Percentiles rank a stretch among this genome's conserved stretches.
phyloP scores from a whole-genome alignment of 2,113 vertebrate species.

The Laticauda colubrina region DNA sequence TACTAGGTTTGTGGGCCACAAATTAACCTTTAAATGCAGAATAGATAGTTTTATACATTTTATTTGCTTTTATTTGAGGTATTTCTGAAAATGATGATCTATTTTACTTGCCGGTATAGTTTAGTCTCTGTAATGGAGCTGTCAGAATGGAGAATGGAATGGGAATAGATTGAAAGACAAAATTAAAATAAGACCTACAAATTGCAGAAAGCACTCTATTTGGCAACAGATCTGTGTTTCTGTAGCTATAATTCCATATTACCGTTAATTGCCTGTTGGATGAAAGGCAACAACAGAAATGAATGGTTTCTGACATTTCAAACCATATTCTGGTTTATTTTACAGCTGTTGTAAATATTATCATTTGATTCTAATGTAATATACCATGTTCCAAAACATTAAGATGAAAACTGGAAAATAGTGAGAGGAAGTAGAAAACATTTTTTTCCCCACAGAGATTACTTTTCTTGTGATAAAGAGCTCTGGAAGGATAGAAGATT shows the following conservation, averaged over 20 bases:
- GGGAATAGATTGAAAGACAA: neutral
- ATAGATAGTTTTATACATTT: neutral
- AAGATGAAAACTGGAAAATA: neutral
- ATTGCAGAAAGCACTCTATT: neutral
- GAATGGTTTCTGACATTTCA: slow-evolving; percentile 34
- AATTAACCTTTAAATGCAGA: neutral
- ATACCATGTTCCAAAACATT: neutral
- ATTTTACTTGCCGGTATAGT: neutral
- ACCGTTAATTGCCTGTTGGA: neutral
- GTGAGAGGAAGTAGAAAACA: neutral
- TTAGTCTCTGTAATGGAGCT: neutral
- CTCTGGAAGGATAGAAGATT: slow-evolving; percentile 37
- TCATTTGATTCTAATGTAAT: neutral
- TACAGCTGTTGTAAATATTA: slow-evolving; percentile 36
- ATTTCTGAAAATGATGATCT: neutral
- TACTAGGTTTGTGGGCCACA: neutral
- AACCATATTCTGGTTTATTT: slow-evolving; percentile 51
- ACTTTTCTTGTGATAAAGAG: slow-evolving; percentile 11
- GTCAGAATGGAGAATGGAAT: neutral
- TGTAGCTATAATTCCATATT: neutral
- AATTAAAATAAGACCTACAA: neutral
- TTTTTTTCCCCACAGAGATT: neutral
- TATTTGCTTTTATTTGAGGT: no score
- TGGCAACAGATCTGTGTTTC: neutral
- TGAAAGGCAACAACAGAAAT: slow-evolving; percentile 33